Conservation (phyloP, 2,888 invertebrate species). For the Muschampia staudingeri region DNA sequence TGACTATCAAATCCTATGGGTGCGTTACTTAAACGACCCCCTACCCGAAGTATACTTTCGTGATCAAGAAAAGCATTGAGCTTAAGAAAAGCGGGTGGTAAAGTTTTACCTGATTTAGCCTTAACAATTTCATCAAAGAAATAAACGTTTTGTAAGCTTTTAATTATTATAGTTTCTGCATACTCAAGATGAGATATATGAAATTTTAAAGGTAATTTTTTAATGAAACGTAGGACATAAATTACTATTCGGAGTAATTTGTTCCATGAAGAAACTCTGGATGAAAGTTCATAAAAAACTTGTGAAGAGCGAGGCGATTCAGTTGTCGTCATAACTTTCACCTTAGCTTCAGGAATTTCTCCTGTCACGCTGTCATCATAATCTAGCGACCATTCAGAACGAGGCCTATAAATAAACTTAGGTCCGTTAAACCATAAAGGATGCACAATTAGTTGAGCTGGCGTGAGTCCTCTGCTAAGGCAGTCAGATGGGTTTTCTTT, state of each 20-base stretch:
- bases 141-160: neutral
- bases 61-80: conserved; percentile 14
- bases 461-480: conserved; percentile 28
- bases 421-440: conserved; percentile 40
- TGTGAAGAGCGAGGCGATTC: neutral
- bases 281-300: neutral
- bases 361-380: neutral
- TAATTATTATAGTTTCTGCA: neutral
- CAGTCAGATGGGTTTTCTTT: conserved; percentile 43
- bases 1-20: neutral
- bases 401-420: neutral
- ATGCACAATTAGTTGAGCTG: conserved; percentile 4
- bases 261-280: conserved; percentile 6
- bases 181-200: neutral
- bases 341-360: neutral
- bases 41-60: conserved; percentile 1
- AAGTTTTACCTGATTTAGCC: neutral
- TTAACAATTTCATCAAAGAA: conserved; percentile 3
- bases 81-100: neutral
- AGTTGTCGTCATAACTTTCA: neutral
- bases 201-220: neutral
- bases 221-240: neutral
- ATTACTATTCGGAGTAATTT: conserved; percentile 10
- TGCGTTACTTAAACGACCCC: conserved; percentile 5
- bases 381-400: conserved; percentile 29